These are phyloP conservation scores for Trissolcus japonicus DNA, from an alignment of 2,888 invertebrate species.

Conservation along the genomic window DNA sequence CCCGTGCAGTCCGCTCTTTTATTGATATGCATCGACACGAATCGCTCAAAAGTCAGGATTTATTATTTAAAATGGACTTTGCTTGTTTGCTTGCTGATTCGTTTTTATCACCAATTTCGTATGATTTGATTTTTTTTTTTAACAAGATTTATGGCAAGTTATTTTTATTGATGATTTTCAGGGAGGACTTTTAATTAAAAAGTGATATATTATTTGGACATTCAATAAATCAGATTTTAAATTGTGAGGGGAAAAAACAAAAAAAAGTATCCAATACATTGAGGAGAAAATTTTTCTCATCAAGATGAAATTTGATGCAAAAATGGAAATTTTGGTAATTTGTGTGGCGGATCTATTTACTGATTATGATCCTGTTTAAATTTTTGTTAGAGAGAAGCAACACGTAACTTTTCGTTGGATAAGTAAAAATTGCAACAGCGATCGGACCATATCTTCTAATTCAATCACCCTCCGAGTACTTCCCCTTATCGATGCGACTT, in stretches of 20 bases:
- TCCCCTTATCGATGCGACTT: slow-evolving; percentile 58
- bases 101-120: slow-evolving; percentile 39
- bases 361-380: background rate
- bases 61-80: slow-evolving; percentile 51
- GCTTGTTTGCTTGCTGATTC: slow-evolving; percentile 40
- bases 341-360: background rate
- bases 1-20: slow-evolving; percentile 34
- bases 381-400: slow-evolving; percentile 12
- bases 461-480: slow-evolving; percentile 50
- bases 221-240: slow-evolving; percentile 17
- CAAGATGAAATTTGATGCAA: too few species aligned
- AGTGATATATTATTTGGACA: slow-evolving; percentile 15
- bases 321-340: background rate
- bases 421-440: slow-evolving; percentile 42
- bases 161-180: slow-evolving; percentile 27
- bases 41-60: slow-evolving; percentile 50
- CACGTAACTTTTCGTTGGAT: slow-evolving; percentile 4
- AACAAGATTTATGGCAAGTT: slow-evolving; percentile 17
- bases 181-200: slow-evolving; percentile 32
- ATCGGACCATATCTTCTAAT: slow-evolving; percentile 63
- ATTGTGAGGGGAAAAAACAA: background rate
- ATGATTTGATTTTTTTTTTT: slow-evolving; percentile 36
- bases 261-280: background rate
- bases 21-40: slow-evolving; percentile 59
- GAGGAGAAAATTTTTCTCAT: background rate